These are phyloP conservation scores for Crocuta crocuta DNA, from an alignment of 2,113 vertebrate species.

Conservation along the genomic window DNA sequence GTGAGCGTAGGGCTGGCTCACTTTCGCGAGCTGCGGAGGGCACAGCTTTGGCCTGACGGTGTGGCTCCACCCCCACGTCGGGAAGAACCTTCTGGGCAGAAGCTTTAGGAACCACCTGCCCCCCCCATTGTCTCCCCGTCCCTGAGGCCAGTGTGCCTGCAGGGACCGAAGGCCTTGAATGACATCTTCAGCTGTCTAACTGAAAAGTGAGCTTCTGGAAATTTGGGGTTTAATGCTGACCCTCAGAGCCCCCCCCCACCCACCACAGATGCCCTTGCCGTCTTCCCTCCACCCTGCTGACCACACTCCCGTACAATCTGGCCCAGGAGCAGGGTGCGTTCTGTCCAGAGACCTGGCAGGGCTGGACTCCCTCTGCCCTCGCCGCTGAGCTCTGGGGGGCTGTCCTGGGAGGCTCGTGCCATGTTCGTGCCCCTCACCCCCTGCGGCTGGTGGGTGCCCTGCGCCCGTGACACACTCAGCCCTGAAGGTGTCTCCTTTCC, in stretches of 20 bases:
- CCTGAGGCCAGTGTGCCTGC: neutral
- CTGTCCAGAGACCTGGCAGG: too few relatives aligned
- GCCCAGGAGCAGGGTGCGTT: accelerated
- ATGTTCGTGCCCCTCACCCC: too few relatives aligned
- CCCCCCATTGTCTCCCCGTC: neutral
- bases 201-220: neutral
- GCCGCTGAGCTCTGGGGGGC: accelerated
- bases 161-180: neutral
- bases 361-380: neutral
- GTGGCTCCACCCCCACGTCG: neutral
- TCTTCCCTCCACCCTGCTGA: too few relatives aligned
- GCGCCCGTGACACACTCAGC: accelerated
- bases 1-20: neutral
- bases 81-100: too few relatives aligned
- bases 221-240: neutral
- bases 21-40: neutral
- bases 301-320: neutral
- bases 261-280: too few relatives aligned
- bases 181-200: too few relatives aligned
- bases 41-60: neutral
- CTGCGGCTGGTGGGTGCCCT: accelerated
- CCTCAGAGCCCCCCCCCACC: neutral
- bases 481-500: neutral
- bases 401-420: neutral
- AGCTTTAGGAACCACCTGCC: neutral